Base-by-base conservation (phyloP, 2,888 invertebrate genomes). In the Cryptocephalus moraei region DNA sequence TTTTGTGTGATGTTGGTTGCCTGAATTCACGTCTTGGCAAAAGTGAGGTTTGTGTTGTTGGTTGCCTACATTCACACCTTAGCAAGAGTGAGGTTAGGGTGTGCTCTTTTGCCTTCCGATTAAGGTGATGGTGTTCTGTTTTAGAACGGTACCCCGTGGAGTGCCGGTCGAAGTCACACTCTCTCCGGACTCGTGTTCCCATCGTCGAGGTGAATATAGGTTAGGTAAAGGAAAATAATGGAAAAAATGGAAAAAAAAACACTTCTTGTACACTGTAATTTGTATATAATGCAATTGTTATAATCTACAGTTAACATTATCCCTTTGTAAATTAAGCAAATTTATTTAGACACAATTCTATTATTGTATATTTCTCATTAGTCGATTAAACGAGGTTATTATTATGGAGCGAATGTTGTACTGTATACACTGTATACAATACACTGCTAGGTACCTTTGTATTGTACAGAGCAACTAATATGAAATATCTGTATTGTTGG, bases 281-380 rank as follows among this genome's bases (percentile, higher is more conserved):
- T 64, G 64, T 64, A 64, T 59, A 64, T 64, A 64, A 58, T 62
- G 62, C 63, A 62, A 61, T 62, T 63, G 63, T 63, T 63, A 63
- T 61, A 57, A 53, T 49, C 56, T 57, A 52, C 58, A 59, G 57
- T 60, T 58, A 58, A 50, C 50, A 52, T 56, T 59, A 56, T 57
- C 58, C 54, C 59, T 62, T 60, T 64, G 63, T 64, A 64, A 62
- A 64, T 63, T 62, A 59, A 59, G 60, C 56, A 59, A 60, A 57
- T 58, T 59, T 57, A 59, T 64, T 63, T 64, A 61, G 62, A 63
- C 60, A 56, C 57, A 59, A 58, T 59, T 56, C 55, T 61, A 59
- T 61, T 60, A 62, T 63, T 62, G 61, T 64, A 62, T 63, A 63
- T 63, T 64, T 62, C 62, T 63, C 61, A 60, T 61, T 62, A 63